Base-by-base conservation (phyloP, 2,888 invertebrate species). In the Nemapogon koenigi region DNA sequence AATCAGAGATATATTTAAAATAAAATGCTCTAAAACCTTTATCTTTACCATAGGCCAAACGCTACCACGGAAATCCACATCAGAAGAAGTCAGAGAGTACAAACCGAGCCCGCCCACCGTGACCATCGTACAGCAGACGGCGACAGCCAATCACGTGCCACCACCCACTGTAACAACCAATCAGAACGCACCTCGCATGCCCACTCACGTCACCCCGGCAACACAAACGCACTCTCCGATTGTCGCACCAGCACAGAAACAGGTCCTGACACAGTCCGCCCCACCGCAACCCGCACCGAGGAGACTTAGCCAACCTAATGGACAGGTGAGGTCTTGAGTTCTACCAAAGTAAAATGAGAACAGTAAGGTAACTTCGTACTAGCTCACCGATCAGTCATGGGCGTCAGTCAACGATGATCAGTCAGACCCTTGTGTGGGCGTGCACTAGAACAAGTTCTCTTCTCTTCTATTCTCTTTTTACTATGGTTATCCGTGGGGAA, bases 271-370 rank as follows among this genome's bases (percentile, higher is more conserved):
- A n/a, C 33, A 39, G 36, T 40, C 47, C 31, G 58, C 59, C 22
- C 65, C 68, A 43, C 80, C 78, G 43, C 75, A 73, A 53, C 80
- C 80, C 3, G 80, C 80, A 43, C 79, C 81, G 31, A 57, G 78
- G 48, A 64, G 64, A 56, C 59, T 80, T 46, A 78, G 78, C 52
- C 72, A 72, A 39, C 51, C 65, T 16, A 73, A 73, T 31, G 71
- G 70, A 57, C 72, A 69, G 72, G 76, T 70, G 62, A 67, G 62
- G 54, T 48, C 51, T 49, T 33, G 45, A 46, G 8, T 29, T 45
- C 43, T 6, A 31, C 31, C 4, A 31, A 6, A 10, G n/a, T n/a
- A n/a, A n/a, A n/a, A n/a, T n/a, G n/a, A n/a, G n/a, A n/a, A n/a
- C n/a, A n/a, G n/a, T n/a, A n/a, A n/a, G n/a, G n/a, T n/a, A n/a